phyloP scores from a whole-genome alignment of 2,888 invertebrate species.

The Anthrax anthrax region DNA sequence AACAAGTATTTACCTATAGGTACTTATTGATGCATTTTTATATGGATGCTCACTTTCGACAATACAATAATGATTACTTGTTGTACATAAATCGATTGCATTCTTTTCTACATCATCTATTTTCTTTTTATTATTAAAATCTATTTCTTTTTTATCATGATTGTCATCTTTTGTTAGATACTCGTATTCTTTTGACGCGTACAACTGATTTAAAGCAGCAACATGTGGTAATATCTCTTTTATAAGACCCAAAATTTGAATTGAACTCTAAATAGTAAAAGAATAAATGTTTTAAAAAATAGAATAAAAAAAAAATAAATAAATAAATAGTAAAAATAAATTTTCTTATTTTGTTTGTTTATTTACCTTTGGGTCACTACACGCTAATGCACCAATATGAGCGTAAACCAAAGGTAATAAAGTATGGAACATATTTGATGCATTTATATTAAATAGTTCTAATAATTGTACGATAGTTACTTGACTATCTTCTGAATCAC shows the following conservation, averaged over 20 bases:
- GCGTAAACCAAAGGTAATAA: conserved; percentile 74
- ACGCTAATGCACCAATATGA: conserved; percentile 60
- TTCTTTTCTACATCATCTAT: conserved; percentile 21
- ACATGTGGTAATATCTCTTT: conserved; percentile 82
- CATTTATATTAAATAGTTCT: conserved; percentile 31
- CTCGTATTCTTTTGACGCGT: conserved; percentile 24
- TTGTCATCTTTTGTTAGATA: conserved; percentile 7
- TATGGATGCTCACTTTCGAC: conserved; percentile 97
- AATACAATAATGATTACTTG: conserved; percentile 77
- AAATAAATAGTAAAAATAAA: background rate
- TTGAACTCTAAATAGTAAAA: conserved; percentile 48
- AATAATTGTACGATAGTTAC: conserved; percentile 26
- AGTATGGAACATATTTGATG: conserved; percentile 48
- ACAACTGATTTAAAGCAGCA: conserved; percentile 63
- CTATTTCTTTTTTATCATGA: conserved; percentile 18
- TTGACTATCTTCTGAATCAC: conserved; percentile 29
- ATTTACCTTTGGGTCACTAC: conserved; percentile 66
- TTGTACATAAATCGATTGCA: conserved; percentile 39
- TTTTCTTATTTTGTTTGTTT: background rate
- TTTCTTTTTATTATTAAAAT: conserved; percentile 16
- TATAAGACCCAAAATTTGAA: conserved; percentile 71
- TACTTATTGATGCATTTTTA: conserved; percentile 70
- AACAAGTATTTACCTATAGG: conserved; percentile 51
- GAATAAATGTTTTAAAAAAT: no score
- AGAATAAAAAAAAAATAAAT: no score